Conservation (phyloP, 2,797 vertebrate species). For the Liasis olivaceus region DNA sequence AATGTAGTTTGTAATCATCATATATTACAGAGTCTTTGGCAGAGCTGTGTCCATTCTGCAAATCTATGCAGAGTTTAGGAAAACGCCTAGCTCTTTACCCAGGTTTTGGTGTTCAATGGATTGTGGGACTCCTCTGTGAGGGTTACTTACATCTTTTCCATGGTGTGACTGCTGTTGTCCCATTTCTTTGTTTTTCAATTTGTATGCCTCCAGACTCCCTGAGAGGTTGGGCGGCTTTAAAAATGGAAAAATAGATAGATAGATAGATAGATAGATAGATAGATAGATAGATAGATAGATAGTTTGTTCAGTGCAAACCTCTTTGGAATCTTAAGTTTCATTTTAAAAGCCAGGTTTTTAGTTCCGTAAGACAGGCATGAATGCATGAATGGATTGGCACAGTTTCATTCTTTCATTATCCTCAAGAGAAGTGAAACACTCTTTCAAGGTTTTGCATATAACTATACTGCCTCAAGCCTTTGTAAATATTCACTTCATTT, state of each 20-base stretch:
- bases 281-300: not conserved
- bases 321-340: not conserved
- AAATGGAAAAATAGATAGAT: not conserved
- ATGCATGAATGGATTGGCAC: not conserved
- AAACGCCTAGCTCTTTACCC: no score
- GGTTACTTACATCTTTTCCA: not conserved
- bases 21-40: not conserved
- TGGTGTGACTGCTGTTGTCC: not conserved
- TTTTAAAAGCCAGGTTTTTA: constrained; percentile 2
- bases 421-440: not conserved
- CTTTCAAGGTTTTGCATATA: not conserved
- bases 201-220: not conserved
- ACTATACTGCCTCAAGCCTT: not conserved
- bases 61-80: not conserved
- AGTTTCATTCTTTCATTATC: not conserved
- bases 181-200: not conserved
- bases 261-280: no score
- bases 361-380: not conserved
- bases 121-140: not conserved
- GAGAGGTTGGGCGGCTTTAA: not conserved
- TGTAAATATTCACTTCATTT: not conserved
- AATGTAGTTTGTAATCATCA: not conserved
- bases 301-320: not conserved
- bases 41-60: not conserved
- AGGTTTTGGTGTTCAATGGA: not conserved